A percentile compares a stretch with the other conserved stretches of the same genome.
These are phyloP conservation scores for Lutraria rhynchaena DNA, from an alignment of 1,140 invertebrate genomes.

Conservation along the genomic window DNA sequence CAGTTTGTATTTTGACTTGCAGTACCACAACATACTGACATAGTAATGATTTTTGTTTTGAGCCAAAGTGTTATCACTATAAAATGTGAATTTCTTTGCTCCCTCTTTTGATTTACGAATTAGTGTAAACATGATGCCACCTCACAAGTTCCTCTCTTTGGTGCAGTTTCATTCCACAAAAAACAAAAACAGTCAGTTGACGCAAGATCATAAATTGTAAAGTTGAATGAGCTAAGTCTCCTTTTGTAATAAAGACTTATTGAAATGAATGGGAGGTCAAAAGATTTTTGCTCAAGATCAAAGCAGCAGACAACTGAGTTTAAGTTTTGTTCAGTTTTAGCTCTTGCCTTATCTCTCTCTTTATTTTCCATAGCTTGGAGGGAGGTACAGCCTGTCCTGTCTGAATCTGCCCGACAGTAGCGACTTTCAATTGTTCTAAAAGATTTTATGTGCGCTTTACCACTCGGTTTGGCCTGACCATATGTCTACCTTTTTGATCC, in stretches of 20 bases:
- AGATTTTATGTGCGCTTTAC: too few relatives aligned
- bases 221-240: slow-evolving; percentile 33
- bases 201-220: slow-evolving; percentile 25
- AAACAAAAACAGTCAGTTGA: background rate
- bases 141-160: slow-evolving; percentile 30
- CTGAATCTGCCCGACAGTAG: too few relatives aligned
- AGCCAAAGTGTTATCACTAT: slow-evolving; percentile 35
- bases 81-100: slow-evolving; percentile 25
- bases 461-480: too few relatives aligned
- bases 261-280: slow-evolving; percentile 29
- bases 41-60: slow-evolving; percentile 44
- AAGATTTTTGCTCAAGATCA: slow-evolving; percentile 20
- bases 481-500: too few relatives aligned
- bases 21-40: slow-evolving; percentile 33
- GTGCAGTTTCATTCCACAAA: slow-evolving; percentile 20
- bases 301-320: background rate
- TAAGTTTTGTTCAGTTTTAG: background rate
- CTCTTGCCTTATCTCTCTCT: slow-evolving; percentile 12
- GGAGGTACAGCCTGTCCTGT: too few relatives aligned
- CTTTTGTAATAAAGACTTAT: slow-evolving; percentile 27
- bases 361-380: background rate
- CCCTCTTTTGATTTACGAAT: background rate
- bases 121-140: slow-evolving; percentile 26
- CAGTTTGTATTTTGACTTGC: slow-evolving; percentile 3
- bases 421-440: too few relatives aligned